phyloP scores from a whole-genome alignment of 2,113 vertebrate genomes.

The Gnathonemus echidnorhynchus region DNA sequence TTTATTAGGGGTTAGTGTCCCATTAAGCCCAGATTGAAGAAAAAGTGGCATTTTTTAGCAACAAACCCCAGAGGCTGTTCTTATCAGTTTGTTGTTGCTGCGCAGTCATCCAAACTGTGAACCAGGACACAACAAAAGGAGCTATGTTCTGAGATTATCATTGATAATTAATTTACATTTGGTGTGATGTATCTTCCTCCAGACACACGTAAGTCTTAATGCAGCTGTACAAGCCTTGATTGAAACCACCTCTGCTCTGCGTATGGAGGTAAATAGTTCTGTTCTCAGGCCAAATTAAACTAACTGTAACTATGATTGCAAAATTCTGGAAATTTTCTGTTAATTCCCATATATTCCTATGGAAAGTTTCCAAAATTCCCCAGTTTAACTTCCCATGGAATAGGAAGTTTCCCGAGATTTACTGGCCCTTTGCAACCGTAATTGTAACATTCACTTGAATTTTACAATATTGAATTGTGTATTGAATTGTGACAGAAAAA shows the following conservation, averaged over 20 bases:
- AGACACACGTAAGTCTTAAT: constrained; percentile 74
- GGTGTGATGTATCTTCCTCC: constrained; percentile 37
- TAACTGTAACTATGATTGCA: background rate
- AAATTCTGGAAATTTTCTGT: too few relatives aligned
- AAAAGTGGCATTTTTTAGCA: background rate
- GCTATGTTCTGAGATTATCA: background rate
- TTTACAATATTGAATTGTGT: background rate
- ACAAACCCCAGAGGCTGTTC: background rate
- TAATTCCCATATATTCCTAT: too few relatives aligned
- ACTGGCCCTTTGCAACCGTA: too few relatives aligned
- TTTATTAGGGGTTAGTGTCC: background rate
- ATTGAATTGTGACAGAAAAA: background rate
- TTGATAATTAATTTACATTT: constrained; percentile 18
- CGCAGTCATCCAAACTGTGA: background rate
- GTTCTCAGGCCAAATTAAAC: background rate
- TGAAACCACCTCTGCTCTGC: constrained; percentile 62
- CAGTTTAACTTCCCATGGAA: too few relatives aligned
- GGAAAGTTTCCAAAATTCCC: too few relatives aligned
- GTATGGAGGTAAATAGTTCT: constrained; percentile 71
- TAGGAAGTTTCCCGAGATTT: too few relatives aligned
- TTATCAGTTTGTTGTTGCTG: background rate
- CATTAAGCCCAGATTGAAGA: background rate
- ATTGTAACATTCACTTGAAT: background rate
- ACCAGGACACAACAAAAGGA: background rate
- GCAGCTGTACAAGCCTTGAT: constrained; percentile 67